Evolutionary conservation across 2,888 invertebrate species (phyloP), one percentile per base, ranked within the genome.

Genomic region (Cryptus viduatorius): DNA sequence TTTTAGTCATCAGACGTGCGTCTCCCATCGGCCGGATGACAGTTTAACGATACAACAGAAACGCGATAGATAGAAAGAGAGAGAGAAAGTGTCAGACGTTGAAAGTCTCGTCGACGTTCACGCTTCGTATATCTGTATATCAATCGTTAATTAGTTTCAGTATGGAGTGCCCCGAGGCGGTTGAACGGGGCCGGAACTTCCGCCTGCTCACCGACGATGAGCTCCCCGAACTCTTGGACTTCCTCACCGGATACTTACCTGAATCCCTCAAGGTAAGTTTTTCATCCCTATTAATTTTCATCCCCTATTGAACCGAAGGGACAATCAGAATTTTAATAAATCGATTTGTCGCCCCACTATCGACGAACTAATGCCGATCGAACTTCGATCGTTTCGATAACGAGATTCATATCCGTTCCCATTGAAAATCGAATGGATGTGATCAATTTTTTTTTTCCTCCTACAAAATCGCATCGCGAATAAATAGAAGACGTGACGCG

Each of bases 131-230:
- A 12, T 24, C 19, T 71, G 48, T 69, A 31, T 29, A 29, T 19
- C n/a, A 10, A 56, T 37, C 37, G 19, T 71, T 65, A 53, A 71
- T 80, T 82, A 83, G 72, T 85, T 85, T 89, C 90, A 93, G 92
- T 84, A 93, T 93, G 93, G 93, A 93, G 90, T 90, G 90, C 88
- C 91, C 92, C 83, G 90, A 90, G 88, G 92, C 90, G 88, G 89
- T 92, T 88, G 91, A 93, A 90, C 91, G 90, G 87, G 93, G 93
- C 86, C 90, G 96, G 95, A 96, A 97, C 95, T 98, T 98, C 95
- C 96, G 97, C 96, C 96, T 97, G 95, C 96, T 97, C 94, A 95
- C 96, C 95, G 96, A 97, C 95, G 96, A 97, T 94, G 97, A 98
- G 95, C 96, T 97, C 94, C 96, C 97, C 93, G 96, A 96, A 94